Conservation (phyloP, 2,888 invertebrate species). For the Nomada hirtipes region DNA sequence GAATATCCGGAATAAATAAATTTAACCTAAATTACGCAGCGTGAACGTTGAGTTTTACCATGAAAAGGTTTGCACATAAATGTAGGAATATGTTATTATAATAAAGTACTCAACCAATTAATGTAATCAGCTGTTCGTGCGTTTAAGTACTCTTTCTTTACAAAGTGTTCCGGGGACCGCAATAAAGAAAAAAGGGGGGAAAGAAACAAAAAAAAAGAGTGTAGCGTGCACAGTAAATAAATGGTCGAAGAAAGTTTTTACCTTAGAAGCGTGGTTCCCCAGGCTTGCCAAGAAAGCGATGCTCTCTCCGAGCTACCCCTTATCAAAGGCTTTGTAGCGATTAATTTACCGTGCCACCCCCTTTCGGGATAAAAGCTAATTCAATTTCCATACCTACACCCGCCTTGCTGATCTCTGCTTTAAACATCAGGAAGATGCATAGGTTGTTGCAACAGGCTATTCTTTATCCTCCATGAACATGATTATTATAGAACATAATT, state of each 20-base stretch:
- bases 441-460: conserved; percentile 22
- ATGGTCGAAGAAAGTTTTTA: conserved; percentile 38
- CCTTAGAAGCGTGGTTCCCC: conserved; percentile 2
- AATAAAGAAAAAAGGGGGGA: too few species aligned
- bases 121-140: not conserved
- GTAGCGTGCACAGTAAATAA: conserved; percentile 20
- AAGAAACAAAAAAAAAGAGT: not conserved
- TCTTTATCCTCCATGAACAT: not conserved
- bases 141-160: not conserved
- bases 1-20: too few species aligned
- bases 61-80: too few species aligned
- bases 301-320: conserved; percentile 35
- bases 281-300: conserved; percentile 36
- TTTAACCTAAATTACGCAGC: too few species aligned
- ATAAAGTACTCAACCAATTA: too few species aligned
- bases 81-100: too few species aligned
- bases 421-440: conserved; percentile 11
- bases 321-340: conserved; percentile 59
- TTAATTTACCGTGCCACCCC: conserved; percentile 61
- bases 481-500: not conserved
- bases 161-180: not conserved
- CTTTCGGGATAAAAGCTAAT: conserved; percentile 60
- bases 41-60: not conserved
- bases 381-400: conserved; percentile 69
- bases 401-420: conserved; percentile 5